A percentile compares a stretch with the other conserved stretches of the same genome.
Evolutionary conservation across 2,113 vertebrate genomes (phyloP).

Genomic region (Pongo abelii): DNA sequence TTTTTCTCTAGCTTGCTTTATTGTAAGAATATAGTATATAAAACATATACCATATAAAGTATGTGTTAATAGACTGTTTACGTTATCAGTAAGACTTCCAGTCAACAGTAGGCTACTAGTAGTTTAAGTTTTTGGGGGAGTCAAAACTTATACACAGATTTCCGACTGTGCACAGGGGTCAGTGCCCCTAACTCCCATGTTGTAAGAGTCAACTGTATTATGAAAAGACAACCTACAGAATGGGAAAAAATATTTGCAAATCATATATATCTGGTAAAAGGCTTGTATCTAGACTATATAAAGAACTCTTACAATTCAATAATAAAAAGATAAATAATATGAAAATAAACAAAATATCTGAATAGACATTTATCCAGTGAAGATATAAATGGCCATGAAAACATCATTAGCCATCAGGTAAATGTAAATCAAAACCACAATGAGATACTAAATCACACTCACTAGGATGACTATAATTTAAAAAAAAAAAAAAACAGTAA

Average conservation of each 20-base stretch:
- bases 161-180: not conserved
- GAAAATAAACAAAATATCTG: not conserved
- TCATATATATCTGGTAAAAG: not conserved
- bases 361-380: not conserved
- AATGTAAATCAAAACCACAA: constrained; percentile 29
- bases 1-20: not conserved
- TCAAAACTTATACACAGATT: not conserved
- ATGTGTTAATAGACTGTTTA: not conserved
- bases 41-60: not conserved
- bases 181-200: not conserved
- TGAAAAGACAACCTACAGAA: not conserved
- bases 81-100: not conserved
- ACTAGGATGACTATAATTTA: not conserved
- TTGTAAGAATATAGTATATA: not conserved
- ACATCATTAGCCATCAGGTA: not conserved
- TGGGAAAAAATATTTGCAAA: not conserved
- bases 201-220: not conserved
- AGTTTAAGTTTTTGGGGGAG: not conserved
- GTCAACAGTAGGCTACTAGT: not conserved
- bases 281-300: not conserved
- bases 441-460: not conserved
- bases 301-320: not conserved
- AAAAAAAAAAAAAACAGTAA: not conserved
- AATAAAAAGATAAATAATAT: not conserved
- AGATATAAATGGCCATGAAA: not conserved